phyloP scores from a whole-genome alignment of 2,888 invertebrate genomes.

The Drosophila kambysellisi region DNA sequence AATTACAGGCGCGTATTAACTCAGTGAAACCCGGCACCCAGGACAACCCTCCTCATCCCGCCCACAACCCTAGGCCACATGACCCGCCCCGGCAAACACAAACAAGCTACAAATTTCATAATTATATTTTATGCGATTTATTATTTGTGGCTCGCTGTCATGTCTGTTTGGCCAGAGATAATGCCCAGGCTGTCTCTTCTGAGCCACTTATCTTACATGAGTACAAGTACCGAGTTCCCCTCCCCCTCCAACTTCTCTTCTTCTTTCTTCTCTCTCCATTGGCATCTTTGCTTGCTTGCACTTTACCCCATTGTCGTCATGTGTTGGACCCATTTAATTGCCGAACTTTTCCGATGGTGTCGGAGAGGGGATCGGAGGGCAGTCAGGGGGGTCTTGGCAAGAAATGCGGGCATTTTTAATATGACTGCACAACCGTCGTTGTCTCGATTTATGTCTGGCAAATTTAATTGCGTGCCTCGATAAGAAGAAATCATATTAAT shows the following conservation, averaged over 20 bases:
- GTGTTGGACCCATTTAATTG: constrained; percentile 77
- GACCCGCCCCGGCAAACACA: constrained; percentile 22
- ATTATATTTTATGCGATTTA: constrained; percentile 84
- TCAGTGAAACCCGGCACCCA: constrained; percentile 62
- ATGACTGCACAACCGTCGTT: constrained; percentile 19
- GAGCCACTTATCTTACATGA: constrained; percentile 53
- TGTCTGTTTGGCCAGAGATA: constrained; percentile 82
- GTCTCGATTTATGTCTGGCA: constrained; percentile 61
- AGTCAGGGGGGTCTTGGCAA: constrained; percentile 4
- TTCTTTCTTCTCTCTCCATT: not conserved
- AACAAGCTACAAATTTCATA: constrained; percentile 79
- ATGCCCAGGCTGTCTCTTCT: constrained; percentile 61
- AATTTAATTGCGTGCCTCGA: constrained; percentile 71
- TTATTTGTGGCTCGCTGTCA: constrained; percentile 78
- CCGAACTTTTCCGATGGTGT: constrained; percentile 62
- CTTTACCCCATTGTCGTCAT: constrained; percentile 63
- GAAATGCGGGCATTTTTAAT: constrained; percentile 71
- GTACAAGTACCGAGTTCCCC: constrained; percentile 3
- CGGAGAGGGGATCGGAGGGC: not conserved
- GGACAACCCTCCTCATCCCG: not conserved
- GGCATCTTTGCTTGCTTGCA: constrained; percentile 24
- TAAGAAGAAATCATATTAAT: constrained; percentile 77
- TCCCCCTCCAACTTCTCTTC: too few species aligned
- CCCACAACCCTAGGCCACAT: constrained; percentile 22
- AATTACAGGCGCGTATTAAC: constrained; percentile 83